Evolutionary conservation across 2,888 invertebrate genomes (phyloP).

Genomic region (Synergus gifuensis): DNA sequence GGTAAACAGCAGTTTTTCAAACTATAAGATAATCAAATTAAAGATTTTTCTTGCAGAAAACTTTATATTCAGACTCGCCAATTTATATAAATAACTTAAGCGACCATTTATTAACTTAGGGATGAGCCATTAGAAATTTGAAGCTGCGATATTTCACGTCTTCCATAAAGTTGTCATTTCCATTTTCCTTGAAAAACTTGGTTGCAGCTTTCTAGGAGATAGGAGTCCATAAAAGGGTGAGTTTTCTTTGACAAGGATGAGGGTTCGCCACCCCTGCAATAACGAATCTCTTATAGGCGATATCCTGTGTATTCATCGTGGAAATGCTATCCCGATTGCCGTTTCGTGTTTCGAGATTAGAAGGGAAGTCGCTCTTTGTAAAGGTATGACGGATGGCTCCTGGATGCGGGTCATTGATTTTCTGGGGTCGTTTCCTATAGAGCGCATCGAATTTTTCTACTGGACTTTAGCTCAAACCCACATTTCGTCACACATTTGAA

Average conservation of each 20-base stretch:
- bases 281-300: constrained; percentile 54
- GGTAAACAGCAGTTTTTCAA: no score
- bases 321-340: constrained; percentile 56
- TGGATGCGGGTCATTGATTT: constrained; percentile 51
- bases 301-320: constrained; percentile 55
- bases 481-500: not conserved
- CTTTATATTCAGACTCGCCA: no score
- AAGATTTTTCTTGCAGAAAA: no score
- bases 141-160: constrained; percentile 22
- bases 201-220: constrained; percentile 24
- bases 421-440: not conserved
- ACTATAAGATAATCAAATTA: no score
- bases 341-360: constrained; percentile 64
- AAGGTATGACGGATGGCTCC: constrained; percentile 58
- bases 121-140: constrained; percentile 13
- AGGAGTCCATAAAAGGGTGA: constrained; percentile 32
- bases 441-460: not conserved
- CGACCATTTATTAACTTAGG: not conserved
- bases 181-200: constrained; percentile 37
- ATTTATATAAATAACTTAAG: no score
- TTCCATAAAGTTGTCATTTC: constrained; percentile 22
- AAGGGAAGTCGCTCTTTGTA: constrained; percentile 60
- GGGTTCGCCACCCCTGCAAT: constrained; percentile 48
- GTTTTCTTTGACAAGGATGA: constrained; percentile 16
- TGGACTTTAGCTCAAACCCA: not conserved